A percentile compares a stretch with the other conserved stretches of the same genome.
Conservation (phyloP, 2,888 invertebrate genomes). For the Acleris laterana region DNA sequence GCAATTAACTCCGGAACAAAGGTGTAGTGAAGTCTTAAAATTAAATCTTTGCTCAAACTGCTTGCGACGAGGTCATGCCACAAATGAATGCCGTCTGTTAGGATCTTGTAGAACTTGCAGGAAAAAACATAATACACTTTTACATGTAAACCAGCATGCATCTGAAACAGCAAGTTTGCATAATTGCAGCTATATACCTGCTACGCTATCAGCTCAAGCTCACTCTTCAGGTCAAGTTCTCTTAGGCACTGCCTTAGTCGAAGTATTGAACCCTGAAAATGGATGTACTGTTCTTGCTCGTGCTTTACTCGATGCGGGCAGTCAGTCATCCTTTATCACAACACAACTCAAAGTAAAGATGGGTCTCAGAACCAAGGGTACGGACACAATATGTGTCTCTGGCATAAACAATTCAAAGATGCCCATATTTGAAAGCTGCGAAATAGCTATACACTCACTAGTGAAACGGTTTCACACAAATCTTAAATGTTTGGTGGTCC, state of each 20-base stretch:
- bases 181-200: conserved; percentile 19
- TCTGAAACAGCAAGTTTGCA: neutral
- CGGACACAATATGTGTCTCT: conserved; percentile 18
- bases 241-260: conserved; percentile 31
- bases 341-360: conserved; percentile 25
- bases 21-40: conserved; percentile 13
- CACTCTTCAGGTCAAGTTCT: conserved; percentile 22
- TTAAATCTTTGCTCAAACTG: conserved; percentile 33
- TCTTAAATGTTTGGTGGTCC: conserved; percentile 29
- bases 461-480: conserved; percentile 4
- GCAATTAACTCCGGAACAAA: conserved; percentile 8
- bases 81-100: neutral
- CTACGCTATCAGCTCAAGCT: conserved; percentile 11
- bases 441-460: conserved; percentile 13
- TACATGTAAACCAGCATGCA: conserved; percentile 9
- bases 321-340: conserved; percentile 18
- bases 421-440: conserved; percentile 22
- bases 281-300: conserved; percentile 25
- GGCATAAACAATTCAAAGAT: conserved; percentile 26
- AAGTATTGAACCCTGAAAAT: conserved; percentile 27
- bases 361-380: conserved; percentile 5
- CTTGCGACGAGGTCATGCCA: conserved; percentile 24
- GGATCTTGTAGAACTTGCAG: conserved; percentile 24
- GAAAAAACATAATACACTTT: too few relatives aligned
- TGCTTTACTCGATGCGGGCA: conserved; percentile 24